phyloP scores from a whole-genome alignment of 2,888 invertebrate species.

The Argynnis bischoffii region DNA sequence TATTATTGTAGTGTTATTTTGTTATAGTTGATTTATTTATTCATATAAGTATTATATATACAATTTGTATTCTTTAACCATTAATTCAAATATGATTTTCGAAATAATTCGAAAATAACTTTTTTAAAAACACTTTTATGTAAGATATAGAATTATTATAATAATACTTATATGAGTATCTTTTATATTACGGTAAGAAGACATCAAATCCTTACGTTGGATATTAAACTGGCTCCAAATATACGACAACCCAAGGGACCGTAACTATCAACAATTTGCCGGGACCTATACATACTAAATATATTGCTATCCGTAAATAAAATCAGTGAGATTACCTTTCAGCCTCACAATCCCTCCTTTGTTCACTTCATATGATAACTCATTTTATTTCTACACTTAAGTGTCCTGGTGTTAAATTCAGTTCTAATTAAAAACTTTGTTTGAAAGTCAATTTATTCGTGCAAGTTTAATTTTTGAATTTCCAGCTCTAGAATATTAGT shows the following conservation, averaged over 20 bases:
- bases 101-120: not conserved
- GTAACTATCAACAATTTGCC: slow-evolving; percentile 1
- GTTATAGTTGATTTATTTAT: no score
- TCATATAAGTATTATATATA: no score
- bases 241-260: slow-evolving; percentile 19
- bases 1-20: no score
- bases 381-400: slow-evolving; percentile 59
- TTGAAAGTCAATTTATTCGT: slow-evolving; percentile 35
- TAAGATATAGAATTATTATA: not conserved
- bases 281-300: slow-evolving; percentile 31
- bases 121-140: no score
- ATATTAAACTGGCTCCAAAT: slow-evolving; percentile 32
- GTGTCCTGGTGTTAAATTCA: slow-evolving; percentile 43
- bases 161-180: not conserved
- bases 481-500: slow-evolving; percentile 48
- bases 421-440: slow-evolving; percentile 34
- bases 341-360: slow-evolving; percentile 68
- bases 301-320: slow-evolving; percentile 30
- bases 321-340: slow-evolving; percentile 59
- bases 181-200: slow-evolving; percentile 4
- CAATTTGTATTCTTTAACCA: no score
- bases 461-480: slow-evolving; percentile 28
- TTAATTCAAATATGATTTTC: no score
- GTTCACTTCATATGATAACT: slow-evolving; percentile 71
- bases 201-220: slow-evolving; percentile 28